phyloP scores from a whole-genome alignment of 2,888 invertebrate genomes.

The Netelia fuscicornis region DNA sequence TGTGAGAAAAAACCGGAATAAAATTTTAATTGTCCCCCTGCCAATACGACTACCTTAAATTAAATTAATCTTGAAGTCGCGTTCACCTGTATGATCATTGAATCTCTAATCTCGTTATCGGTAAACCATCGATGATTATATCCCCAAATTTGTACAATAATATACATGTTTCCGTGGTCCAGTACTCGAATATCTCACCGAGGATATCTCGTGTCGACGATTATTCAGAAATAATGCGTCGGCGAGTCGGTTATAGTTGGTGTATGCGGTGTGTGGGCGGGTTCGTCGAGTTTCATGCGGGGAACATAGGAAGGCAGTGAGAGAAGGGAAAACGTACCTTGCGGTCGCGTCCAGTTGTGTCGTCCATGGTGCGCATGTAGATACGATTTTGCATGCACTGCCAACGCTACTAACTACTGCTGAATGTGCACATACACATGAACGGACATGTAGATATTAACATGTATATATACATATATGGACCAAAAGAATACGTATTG shows the following conservation, averaged over 20 bases:
- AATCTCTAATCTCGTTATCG: too few relatives aligned
- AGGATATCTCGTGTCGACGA: not conserved
- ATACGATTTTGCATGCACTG: constrained; percentile 10
- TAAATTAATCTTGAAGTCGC: too few relatives aligned
- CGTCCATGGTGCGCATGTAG: not conserved
- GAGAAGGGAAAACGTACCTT: constrained; percentile 22
- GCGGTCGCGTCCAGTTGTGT: constrained; percentile 15
- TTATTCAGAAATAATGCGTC: constrained; percentile 34
- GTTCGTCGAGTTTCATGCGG: constrained; percentile 13
- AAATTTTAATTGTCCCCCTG: too few relatives aligned
- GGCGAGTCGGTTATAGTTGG: constrained; percentile 3
- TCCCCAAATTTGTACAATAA: not conserved
- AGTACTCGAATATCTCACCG: not conserved
- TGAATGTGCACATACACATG: not conserved
- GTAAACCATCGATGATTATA: too few relatives aligned
- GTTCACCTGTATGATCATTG: too few relatives aligned
- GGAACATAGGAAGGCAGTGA: not conserved
- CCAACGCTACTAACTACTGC: not conserved
- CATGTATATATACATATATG: not conserved
- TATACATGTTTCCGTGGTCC: not conserved
- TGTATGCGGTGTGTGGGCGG: not conserved
- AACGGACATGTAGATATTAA: not conserved
- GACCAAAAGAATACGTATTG: not conserved
- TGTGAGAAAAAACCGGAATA: too few relatives aligned
- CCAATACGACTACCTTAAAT: too few relatives aligned